phyloP scores from a whole-genome alignment of 2,113 vertebrate genomes.

The Dicaeum eximium region DNA sequence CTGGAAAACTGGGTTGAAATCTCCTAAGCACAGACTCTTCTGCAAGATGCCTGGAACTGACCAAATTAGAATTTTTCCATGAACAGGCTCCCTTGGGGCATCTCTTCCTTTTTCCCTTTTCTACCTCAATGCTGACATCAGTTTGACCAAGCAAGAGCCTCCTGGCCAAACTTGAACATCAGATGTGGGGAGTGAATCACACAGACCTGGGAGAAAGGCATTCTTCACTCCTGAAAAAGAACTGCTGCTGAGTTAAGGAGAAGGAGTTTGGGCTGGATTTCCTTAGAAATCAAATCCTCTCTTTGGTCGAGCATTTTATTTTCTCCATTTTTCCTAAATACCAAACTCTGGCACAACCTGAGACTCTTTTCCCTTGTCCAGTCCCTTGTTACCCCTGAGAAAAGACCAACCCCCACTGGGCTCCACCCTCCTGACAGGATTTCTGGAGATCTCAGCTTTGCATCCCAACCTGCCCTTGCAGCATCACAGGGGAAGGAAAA shows the following conservation, averaged over 20 bases:
- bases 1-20: neutral
- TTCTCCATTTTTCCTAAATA: neutral
- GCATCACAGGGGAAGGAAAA: neutral
- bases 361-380: neutral
- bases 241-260: neutral
- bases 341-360: neutral
- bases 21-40: neutral
- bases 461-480: neutral
- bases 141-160: neutral
- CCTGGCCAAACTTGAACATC: neutral
- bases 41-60: neutral
- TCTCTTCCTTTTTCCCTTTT: neutral
- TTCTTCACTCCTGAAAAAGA: neutral
- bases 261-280: neutral
- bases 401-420: neutral
- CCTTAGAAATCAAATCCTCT: neutral
- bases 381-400: neutral
- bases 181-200: conserved; percentile 28
- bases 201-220: neutral
- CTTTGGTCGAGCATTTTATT: neutral
- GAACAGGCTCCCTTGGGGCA: neutral
- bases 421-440: neutral
- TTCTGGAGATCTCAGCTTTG: neutral
- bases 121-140: conserved; percentile 20
- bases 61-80: conserved; percentile 38